Conservation (phyloP, 2,888 invertebrate genomes). For the Clunio marinus region DNA sequence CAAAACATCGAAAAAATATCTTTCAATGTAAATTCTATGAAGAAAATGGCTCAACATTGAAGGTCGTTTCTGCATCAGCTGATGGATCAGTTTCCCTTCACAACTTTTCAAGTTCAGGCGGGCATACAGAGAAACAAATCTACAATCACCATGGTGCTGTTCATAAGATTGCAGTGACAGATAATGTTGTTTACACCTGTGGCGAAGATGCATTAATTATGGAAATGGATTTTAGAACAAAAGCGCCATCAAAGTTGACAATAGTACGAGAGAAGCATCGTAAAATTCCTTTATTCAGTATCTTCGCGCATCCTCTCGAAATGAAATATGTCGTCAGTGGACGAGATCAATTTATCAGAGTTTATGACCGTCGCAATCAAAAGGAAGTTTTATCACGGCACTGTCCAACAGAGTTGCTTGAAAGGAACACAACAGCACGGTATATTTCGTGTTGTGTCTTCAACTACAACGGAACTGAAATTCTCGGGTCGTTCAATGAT, state of each 20-base stretch:
- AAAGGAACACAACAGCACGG: constrained; percentile 37
- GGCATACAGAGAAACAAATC: constrained; percentile 28
- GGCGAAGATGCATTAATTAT: constrained; percentile 84
- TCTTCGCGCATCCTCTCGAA: constrained; percentile 76
- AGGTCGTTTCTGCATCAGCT: constrained; percentile 81
- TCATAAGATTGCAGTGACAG: constrained; percentile 77
- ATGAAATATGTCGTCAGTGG: constrained; percentile 81
- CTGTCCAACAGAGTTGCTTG: constrained; percentile 54
- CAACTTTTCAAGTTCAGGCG: constrained; percentile 17
- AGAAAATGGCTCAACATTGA: constrained; percentile 64
- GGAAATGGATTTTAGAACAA: constrained; percentile 74
- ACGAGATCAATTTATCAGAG: constrained; percentile 69
- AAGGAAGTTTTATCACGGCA: constrained; percentile 56
- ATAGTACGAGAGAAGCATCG: constrained; percentile 56
- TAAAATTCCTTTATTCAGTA: constrained; percentile 78
- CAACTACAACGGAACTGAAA: constrained; percentile 85
- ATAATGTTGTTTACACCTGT: constrained; percentile 72
- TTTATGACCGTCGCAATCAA: constrained; percentile 67
- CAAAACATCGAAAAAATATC: constrained; percentile 32
- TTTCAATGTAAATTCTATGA: constrained; percentile 73
- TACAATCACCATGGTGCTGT: constrained; percentile 68
- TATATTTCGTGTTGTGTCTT: constrained; percentile 85
- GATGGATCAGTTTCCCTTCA: constrained; percentile 67
- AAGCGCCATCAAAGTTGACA: constrained; percentile 57
- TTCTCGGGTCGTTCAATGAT: constrained; percentile 90